A percentile compares a stretch with the other conserved stretches of the same genome.
Evolutionary conservation across 2,113 vertebrate species (phyloP).

Genomic region (Motacilla tschutschensis): DNA sequence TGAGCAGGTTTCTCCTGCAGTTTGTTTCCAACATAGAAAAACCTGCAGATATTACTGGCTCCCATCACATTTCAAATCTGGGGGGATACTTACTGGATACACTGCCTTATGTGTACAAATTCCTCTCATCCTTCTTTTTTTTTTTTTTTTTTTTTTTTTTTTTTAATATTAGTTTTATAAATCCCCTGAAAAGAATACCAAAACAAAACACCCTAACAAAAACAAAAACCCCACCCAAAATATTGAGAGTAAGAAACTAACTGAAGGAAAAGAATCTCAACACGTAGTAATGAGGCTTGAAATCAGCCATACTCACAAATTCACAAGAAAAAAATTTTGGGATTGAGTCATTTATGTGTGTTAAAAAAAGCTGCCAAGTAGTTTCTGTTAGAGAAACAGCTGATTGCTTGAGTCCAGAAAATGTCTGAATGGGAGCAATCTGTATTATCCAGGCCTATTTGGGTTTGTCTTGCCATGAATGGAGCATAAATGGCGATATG

Average conservation of each 20-base stretch:
- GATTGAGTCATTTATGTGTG: not conserved
- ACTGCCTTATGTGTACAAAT: not conserved
- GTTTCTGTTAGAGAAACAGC: not conserved
- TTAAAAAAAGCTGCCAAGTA: not conserved
- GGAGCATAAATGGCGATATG: not conserved
- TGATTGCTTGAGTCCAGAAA: not conserved
- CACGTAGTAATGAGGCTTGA: not conserved
- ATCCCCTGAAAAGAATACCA: not conserved
- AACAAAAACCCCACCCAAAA: not conserved
- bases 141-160: not conserved
- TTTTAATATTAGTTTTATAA: not conserved
- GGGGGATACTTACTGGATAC: not conserved
- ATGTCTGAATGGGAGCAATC: not conserved
- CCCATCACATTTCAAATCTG: not conserved
- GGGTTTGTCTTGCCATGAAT: not conserved
- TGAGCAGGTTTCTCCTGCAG: not conserved
- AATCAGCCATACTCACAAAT: not conserved
- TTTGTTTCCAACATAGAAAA: not conserved
- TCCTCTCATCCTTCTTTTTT: not conserved
- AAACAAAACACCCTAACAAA: not conserved
- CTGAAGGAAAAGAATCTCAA: not conserved
- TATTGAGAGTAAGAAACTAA: not conserved
- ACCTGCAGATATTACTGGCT: not conserved
- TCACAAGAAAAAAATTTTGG: not conserved
- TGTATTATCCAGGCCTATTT: not conserved